Evolutionary conservation across 2,888 invertebrate species (phyloP).

Genomic region (Agrilus mali): DNA sequence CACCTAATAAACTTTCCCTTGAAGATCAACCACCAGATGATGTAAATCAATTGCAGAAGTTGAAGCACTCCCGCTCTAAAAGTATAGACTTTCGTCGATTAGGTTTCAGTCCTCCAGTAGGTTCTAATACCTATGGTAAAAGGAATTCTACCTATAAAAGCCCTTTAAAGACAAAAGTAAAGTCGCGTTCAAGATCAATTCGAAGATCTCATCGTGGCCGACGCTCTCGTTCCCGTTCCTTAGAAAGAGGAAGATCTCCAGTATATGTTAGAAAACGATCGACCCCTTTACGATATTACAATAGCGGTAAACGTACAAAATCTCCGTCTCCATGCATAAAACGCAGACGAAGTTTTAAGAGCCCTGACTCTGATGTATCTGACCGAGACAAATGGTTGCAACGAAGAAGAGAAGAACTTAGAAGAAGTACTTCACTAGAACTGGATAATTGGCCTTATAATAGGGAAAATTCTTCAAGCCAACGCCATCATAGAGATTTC

Average conservation of each 20-base stretch:
- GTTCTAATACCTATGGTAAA: too few species aligned
- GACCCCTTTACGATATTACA: too few species aligned
- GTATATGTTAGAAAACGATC: too few species aligned
- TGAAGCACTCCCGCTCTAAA: too few species aligned
- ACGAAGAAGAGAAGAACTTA: neutral
- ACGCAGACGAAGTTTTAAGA: neutral
- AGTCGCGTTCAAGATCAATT: neutral
- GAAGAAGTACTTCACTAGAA: neutral
- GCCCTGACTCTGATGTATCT: slow-evolving; percentile 5
- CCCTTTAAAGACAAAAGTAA: neutral
- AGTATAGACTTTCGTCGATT: too few species aligned
- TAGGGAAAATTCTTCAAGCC: neutral
- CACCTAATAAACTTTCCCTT: neutral
- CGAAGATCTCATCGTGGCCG: neutral
- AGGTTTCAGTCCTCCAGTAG: too few species aligned
- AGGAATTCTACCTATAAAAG: neutral
- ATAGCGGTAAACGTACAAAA: neutral
- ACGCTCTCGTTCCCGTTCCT: neutral
- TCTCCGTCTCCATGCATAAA: neutral
- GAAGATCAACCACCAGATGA: neutral
- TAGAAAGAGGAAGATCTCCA: too few species aligned
- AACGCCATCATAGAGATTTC: slow-evolving; percentile 14
- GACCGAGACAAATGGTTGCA: slow-evolving; percentile 10
- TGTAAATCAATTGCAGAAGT: too few species aligned
- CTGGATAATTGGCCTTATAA: neutral